A percentile compares a stretch with the other conserved stretches of the same genome.
phyloP scores from a whole-genome alignment of 2,888 invertebrate genomes.

The Chrysina gloriosa region DNA sequence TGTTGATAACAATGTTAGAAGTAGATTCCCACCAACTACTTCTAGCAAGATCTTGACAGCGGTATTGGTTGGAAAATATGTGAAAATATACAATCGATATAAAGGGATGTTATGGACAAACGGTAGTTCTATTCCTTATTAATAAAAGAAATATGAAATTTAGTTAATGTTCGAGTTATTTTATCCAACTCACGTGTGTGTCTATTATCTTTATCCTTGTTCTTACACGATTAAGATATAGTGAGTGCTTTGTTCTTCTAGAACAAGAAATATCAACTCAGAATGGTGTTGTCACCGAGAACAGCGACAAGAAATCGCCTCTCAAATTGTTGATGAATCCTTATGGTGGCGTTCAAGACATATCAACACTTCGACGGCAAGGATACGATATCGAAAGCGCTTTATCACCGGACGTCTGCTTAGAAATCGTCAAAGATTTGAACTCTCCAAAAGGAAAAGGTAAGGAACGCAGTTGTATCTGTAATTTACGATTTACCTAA shows the following conservation, averaged over 20 bases:
- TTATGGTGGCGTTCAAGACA: slow-evolving; percentile 77
- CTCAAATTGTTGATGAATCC: slow-evolving; percentile 84
- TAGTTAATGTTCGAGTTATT: no score
- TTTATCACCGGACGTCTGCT: slow-evolving; percentile 79
- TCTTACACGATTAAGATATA: not conserved
- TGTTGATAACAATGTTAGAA: no score
- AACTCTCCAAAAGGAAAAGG: slow-evolving; percentile 84
- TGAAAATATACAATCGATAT: no score
- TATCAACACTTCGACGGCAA: slow-evolving; percentile 73
- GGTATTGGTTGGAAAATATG: no score
- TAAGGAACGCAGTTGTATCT: no score
- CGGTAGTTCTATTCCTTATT: no score
- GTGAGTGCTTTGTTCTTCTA: slow-evolving; percentile 26
- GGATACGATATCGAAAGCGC: slow-evolving; percentile 75
- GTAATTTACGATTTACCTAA: no score
- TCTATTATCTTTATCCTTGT: not conserved
- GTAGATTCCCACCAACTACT: no score
- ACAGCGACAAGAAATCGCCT: slow-evolving; percentile 66
- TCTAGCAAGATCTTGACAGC: no score
- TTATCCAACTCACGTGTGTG: no score
- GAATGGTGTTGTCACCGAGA: slow-evolving; percentile 48
- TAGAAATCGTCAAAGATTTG: slow-evolving; percentile 82
- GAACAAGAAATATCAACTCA: slow-evolving; percentile 49
- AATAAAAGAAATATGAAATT: no score
- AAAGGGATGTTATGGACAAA: no score